Evolutionary conservation across 2,113 vertebrate genomes (phyloP), one percentile per base, ranked within the genome.

Genomic region (Bubo bubo): DNA sequence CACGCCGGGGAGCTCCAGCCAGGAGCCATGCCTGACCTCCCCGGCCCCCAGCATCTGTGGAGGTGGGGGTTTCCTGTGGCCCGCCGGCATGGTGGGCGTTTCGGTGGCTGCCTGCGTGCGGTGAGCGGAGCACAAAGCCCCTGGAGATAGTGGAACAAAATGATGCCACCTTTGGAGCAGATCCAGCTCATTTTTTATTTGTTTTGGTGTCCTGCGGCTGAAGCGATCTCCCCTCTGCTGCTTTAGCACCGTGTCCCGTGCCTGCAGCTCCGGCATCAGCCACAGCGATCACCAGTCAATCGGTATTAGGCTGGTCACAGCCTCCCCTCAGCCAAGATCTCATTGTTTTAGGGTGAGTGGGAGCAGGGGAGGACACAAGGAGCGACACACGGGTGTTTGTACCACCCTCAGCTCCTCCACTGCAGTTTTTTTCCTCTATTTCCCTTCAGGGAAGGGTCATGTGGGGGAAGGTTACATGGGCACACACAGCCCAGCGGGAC

Each of bases 11-110:
- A 93, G 90, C 95, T 95, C 88, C 96, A 92, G 97, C 96, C 98
- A 82, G 96, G 97, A 97, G 96, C 43, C 66, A 86, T 89, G 82
- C 68, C 75, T 98, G 98, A 98, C 97, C 98, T 98, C 84, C 83
- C 45, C 26, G 91, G 95, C 97, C 97, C 81, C 21, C 14, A 70
- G 93, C 94, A 91, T 82, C 93, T 14, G 8, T 2, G 2, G 86
- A 24, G 76, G 85, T 85, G 92, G 83, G 79, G 66, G 84, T 77
- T 88, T 95, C 94, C 97, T 55, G 76, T n/a, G 12, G 79, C 80
- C 21, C 4, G 12, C 41, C 2, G 5, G 35, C 4, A 1, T 9
- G 39, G 72, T 76, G 75, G 73, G 21, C 9, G 2, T 6, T 37
- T 45, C 1, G 4, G 86, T 55, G 43, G 47, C 50, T 74, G 82